Percentiles rank a stretch among this genome's conserved stretches.
Evolutionary conservation across 2,113 vertebrate genomes (phyloP).

Genomic region (Chitala chitala): DNA sequence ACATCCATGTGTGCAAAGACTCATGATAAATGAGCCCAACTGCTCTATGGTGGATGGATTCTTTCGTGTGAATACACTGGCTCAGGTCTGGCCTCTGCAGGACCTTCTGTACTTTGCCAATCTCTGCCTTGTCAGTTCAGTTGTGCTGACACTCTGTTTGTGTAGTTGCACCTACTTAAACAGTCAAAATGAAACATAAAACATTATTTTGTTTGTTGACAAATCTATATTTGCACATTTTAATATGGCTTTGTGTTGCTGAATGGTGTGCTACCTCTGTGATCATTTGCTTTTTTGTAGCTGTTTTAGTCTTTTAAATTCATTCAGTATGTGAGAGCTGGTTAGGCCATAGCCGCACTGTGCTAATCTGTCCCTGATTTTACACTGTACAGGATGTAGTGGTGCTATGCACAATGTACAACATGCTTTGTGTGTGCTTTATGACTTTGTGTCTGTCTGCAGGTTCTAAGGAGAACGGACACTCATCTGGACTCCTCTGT

Average conservation of each 20-base stretch:
- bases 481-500: constrained; percentile 50
- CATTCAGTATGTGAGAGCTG: too few species aligned
- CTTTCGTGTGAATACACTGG: constrained; percentile 33
- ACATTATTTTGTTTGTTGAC: too few species aligned
- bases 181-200: too few species aligned
- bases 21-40: constrained; percentile 51
- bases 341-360: too few species aligned
- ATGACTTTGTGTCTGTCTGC: constrained; percentile 13
- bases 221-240: too few species aligned
- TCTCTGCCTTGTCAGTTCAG: constrained; percentile 26
- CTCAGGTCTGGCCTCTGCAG: constrained; percentile 38
- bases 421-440: not conserved
- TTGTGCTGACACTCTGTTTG: constrained; percentile 10
- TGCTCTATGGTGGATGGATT: constrained; percentile 47
- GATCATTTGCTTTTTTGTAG: too few species aligned
- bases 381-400: constrained; percentile 4
- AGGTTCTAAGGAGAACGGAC: constrained; percentile 77
- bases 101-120: constrained; percentile 45
- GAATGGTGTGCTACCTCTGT: too few species aligned
- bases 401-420: not conserved
- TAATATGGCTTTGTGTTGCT: too few species aligned
- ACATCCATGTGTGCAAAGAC: constrained; percentile 44
- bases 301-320: too few species aligned
- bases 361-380: too few species aligned
- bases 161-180: too few species aligned